These are phyloP conservation scores for Sipunculus nudus DNA, from an alignment of 2,888 invertebrate species.

Conservation along the genomic window DNA sequence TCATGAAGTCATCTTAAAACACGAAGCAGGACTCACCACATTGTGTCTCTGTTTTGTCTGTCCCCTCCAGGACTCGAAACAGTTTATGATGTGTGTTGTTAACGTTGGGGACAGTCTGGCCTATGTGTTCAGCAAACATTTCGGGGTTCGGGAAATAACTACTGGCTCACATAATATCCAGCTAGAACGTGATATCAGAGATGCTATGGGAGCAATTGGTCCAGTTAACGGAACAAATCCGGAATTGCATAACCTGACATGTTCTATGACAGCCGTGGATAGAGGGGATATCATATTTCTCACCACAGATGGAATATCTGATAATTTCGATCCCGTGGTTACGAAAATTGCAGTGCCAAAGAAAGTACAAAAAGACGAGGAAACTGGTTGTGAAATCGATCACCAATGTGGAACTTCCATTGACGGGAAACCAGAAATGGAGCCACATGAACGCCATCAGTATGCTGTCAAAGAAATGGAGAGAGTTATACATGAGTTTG, in stretches of 20 bases:
- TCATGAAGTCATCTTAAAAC: constrained; percentile 83
- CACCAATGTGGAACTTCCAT: background rate
- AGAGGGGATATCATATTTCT: constrained; percentile 85
- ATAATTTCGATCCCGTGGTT: constrained; percentile 91
- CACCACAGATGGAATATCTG: constrained; percentile 89
- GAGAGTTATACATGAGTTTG: constrained; percentile 63
- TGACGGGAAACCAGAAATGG: constrained; percentile 60
- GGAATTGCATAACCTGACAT: constrained; percentile 85
- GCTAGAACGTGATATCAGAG: constrained; percentile 86
- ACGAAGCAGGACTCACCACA: constrained; percentile 79
- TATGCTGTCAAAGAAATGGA: constrained; percentile 76
- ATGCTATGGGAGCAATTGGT: constrained; percentile 87
- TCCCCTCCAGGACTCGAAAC: constrained; percentile 67
- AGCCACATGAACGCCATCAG: constrained; percentile 74
- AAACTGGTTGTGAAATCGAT: constrained; percentile 1
- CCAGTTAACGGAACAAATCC: constrained; percentile 86
- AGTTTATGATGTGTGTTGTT: constrained; percentile 80
- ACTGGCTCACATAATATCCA: constrained; percentile 83
- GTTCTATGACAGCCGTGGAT: constrained; percentile 82
- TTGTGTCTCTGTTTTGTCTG: constrained; percentile 80
- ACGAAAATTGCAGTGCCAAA: constrained; percentile 78
- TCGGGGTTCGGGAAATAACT: constrained; percentile 84
- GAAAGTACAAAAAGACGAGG: no score
- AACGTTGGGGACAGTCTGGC: constrained; percentile 90
- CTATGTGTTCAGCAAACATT: constrained; percentile 79